phyloP scores from a whole-genome alignment of 2,888 invertebrate genomes.

The Epinotia nisella region DNA sequence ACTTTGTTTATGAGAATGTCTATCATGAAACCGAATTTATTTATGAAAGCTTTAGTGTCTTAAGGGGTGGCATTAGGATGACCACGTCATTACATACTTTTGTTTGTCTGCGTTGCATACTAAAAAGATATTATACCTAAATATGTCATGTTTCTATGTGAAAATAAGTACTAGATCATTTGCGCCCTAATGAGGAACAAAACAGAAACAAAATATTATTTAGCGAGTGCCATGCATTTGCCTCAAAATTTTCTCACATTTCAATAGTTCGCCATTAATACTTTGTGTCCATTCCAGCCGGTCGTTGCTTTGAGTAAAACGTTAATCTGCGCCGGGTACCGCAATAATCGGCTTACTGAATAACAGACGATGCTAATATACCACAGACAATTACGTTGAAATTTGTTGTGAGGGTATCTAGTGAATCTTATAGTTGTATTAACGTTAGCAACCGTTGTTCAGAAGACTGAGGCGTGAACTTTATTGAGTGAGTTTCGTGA shows the following conservation, averaged over 20 bases:
- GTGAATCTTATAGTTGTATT: background rate
- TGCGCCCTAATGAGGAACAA: too few relatives aligned
- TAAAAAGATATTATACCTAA: too few relatives aligned
- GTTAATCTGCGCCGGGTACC: conserved; percentile 56
- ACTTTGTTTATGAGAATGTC: too few relatives aligned
- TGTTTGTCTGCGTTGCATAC: too few relatives aligned
- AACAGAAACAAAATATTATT: too few relatives aligned
- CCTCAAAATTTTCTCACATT: background rate
- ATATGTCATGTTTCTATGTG: background rate
- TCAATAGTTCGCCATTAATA: conserved; percentile 41
- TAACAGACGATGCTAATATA: conserved; percentile 51
- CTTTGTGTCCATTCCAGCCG: conserved; percentile 49
- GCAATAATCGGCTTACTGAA: conserved; percentile 62
- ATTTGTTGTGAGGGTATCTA: background rate
- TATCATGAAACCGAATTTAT: too few relatives aligned
- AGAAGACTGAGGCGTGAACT: conserved; percentile 1
- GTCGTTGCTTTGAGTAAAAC: conserved; percentile 49
- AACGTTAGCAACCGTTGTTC: background rate
- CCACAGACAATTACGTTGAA: conserved; percentile 28
- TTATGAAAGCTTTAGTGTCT: too few relatives aligned
- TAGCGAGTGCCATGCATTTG: too few relatives aligned
- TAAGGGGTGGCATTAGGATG: too few relatives aligned
- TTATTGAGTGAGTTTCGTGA: background rate
- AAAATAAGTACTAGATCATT: background rate
- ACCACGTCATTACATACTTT: too few relatives aligned